Evolutionary conservation across 1,140 invertebrate genomes (phyloP).

Genomic region (Papilio polyxenes): DNA sequence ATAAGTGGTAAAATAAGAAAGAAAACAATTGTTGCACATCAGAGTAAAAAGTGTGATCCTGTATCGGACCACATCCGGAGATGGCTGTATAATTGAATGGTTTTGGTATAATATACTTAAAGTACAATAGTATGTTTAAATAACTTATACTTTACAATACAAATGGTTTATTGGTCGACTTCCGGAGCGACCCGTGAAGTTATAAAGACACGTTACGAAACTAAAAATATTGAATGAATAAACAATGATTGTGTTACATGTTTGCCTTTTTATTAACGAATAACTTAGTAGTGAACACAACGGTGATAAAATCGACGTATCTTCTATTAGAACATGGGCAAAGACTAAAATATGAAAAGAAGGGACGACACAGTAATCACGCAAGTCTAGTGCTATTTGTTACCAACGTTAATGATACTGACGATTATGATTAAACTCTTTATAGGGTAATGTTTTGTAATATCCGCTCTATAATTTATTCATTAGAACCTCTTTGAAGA

Average conservation of each 20-base stretch:
- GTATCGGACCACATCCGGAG: neutral
- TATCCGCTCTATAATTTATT: no score
- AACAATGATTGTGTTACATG: neutral
- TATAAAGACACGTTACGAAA: constrained; percentile 1
- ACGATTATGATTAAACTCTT: no score
- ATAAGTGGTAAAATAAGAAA: neutral
- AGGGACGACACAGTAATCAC: no score
- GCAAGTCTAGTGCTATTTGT: no score
- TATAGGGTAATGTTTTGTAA: no score
- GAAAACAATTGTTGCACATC: neutral
- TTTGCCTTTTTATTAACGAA: neutral
- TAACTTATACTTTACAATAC: neutral
- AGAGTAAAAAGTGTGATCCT: neutral
- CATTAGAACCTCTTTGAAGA: no score
- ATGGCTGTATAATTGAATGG: neutral
- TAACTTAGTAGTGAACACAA: neutral
- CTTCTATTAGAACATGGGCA: no score
- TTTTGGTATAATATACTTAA: neutral
- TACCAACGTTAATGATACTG: no score
- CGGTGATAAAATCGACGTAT: neutral
- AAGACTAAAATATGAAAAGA: no score
- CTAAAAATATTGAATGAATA: neutral
- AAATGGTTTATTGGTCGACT: neutral
- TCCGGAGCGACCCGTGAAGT: neutral
- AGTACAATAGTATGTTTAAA: constrained; percentile 18